Base-by-base conservation (phyloP, 2,113 vertebrate genomes). In the Elephantulus edwardii region DNA sequence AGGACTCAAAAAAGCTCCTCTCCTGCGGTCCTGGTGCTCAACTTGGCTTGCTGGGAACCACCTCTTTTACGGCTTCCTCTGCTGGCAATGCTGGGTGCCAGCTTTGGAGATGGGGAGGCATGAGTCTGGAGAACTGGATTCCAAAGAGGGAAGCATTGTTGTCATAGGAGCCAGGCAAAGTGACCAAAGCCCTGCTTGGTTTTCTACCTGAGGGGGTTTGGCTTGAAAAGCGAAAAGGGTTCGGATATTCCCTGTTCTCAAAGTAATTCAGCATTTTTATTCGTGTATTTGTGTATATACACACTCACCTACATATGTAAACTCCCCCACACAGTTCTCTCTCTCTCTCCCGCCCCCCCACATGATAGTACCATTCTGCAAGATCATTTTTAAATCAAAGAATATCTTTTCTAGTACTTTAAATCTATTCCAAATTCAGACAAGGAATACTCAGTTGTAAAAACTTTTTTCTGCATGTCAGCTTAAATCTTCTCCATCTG, bases 371-470 rank as follows among this genome's bases (percentile, higher is more conserved):
- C 22, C 26, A 14, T 24, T 58, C 40, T 1, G 4, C 35, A 93
- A 90, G 84, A 86, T 54, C 81, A 75, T 93, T 95, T 80, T 95
- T 74, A 95, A 97, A 96, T 94, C 64, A 96, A 90, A 56, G 90
- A 93, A 88, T 81, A 66, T 19, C 42, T 86, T 91, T 93, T 66
- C 68, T 85, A 24, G 20, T 64, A 26, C 76, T 93, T 95, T 52
- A 48, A 83, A 77, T 88, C 64, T 60, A 64, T 56, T 40, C 33
- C 54, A n/a, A n/a, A 77, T 94, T 92, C 84, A 58, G 0, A 5
- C 75, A 92, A 85, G 19, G 13, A 93, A 85, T 52, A 85, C 40
- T 84, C 28, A 54, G 70, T 92, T 82, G 83, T 90, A 93, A 90
- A 24, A 96, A 90, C 88, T 94, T 90, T 94, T n/a, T 92, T 75